Conservation (phyloP, 2,888 invertebrate species). For the Notodonta ziczac region DNA sequence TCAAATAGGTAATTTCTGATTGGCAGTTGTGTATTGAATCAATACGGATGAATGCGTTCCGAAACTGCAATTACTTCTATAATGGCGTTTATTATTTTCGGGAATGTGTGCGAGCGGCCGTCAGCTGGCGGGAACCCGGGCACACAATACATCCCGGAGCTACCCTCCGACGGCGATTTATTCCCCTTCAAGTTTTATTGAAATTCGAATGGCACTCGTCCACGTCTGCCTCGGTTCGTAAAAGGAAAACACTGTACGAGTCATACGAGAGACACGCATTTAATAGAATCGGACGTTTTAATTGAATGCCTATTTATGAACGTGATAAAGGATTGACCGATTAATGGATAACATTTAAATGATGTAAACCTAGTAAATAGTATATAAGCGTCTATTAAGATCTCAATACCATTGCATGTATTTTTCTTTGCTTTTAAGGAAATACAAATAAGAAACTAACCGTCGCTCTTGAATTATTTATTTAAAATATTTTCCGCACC, state of each 20-base stretch:
- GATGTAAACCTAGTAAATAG: not conserved
- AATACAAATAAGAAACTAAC: not conserved
- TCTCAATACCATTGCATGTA: too few species aligned
- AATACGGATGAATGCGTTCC: constrained; percentile 33
- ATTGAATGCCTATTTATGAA: constrained; percentile 22
- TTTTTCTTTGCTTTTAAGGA: not conserved
- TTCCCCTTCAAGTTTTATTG: constrained; percentile 76
- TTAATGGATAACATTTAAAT: not conserved
- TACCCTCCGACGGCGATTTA: constrained; percentile 57
- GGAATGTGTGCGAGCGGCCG: constrained; percentile 29
- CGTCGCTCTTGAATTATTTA: not conserved
- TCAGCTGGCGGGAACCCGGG: constrained; percentile 53
- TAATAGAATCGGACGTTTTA: constrained; percentile 32
- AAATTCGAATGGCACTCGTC: constrained; percentile 65
- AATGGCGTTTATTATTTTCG: constrained; percentile 45
- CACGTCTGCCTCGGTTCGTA: constrained; percentile 35
- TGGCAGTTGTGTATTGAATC: constrained; percentile 43
- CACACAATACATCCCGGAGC: constrained; percentile 53
- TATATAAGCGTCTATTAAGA: not conserved
- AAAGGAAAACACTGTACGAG: constrained; percentile 46
- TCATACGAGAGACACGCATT: constrained; percentile 26
- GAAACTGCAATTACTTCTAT: constrained; percentile 40
- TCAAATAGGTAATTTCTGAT: constrained; percentile 43
- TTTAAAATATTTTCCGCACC: constrained; percentile 4
- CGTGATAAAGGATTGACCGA: constrained; percentile 12